Conservation (phyloP, 2,113 vertebrate genomes). For the Aptenodytes forsteri region DNA sequence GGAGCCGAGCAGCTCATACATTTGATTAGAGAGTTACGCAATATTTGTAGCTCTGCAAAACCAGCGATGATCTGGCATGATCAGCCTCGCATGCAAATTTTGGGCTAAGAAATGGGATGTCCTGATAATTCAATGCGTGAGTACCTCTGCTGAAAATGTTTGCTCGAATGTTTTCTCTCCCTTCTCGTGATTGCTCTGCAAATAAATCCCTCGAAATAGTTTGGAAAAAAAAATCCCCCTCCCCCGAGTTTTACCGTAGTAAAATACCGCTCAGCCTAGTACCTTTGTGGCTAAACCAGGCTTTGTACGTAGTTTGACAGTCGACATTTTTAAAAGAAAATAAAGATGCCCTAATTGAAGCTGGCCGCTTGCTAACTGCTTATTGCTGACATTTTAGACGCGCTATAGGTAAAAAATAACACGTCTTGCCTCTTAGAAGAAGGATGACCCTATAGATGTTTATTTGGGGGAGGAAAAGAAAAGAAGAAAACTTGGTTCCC, state of each 20-base stretch:
- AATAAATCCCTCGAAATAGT: neutral
- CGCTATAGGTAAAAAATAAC: neutral
- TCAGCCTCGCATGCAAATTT: neutral
- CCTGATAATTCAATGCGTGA: neutral
- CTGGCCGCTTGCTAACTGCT: neutral
- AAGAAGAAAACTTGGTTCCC: neutral
- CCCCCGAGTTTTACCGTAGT: neutral
- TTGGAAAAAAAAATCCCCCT: neutral
- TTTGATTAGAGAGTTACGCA: neutral
- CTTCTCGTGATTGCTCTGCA: neutral
- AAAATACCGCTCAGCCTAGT: neutral
- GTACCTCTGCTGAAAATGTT: constrained; percentile 15
- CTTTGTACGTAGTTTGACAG: neutral
- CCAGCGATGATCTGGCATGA: neutral
- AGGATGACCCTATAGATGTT: neutral
- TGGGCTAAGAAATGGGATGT: neutral
- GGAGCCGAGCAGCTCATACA: neutral
- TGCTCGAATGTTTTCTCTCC: neutral
- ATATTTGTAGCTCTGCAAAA: neutral
- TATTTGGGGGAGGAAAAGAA: neutral
- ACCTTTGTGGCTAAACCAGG: neutral
- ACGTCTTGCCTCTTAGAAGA: neutral
- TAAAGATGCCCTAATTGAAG: neutral
- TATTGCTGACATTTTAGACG: neutral
- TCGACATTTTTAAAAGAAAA: neutral